These are phyloP conservation scores for Coturnix japonica DNA, from an alignment of 2,113 vertebrate genomes.

Conservation along the genomic window DNA sequence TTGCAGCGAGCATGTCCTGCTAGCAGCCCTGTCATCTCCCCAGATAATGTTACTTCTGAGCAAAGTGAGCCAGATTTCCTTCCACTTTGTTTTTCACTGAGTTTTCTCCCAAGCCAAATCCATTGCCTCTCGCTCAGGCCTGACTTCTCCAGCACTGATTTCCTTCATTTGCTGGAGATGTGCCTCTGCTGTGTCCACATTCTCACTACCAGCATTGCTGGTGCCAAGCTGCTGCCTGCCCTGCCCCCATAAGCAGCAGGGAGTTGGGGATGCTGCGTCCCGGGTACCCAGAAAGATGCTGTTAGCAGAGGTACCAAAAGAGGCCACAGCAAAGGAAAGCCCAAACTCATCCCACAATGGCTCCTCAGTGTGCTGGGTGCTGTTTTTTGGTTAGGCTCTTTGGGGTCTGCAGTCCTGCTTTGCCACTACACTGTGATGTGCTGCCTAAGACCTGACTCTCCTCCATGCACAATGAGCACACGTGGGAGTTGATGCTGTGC, in stretches of 20 bases:
- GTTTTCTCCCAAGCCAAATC: neutral
- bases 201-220: neutral
- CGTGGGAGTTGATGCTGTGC: neutral
- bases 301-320: neutral
- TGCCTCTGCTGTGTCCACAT: neutral
- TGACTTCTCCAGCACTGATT: neutral
- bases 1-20: rapidly evolving
- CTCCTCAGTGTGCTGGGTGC: neutral
- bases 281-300: too few species aligned
- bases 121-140: neutral
- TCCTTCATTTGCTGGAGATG: neutral
- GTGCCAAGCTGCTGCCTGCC: neutral
- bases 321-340: too few species aligned
- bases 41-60: neutral
- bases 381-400: neutral
- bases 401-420: too few species aligned
- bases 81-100: neutral
- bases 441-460: neutral
- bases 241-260: neutral
- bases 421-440: neutral
- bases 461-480: neutral
- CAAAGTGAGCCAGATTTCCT: neutral
- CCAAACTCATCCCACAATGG: too few species aligned
- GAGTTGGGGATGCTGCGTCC: neutral
- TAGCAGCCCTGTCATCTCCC: rapidly evolving